A percentile compares a stretch with the other conserved stretches of the same genome.
Evolutionary conservation across 2,113 vertebrate species (phyloP).

Genomic region (Rissa tridactyla): DNA sequence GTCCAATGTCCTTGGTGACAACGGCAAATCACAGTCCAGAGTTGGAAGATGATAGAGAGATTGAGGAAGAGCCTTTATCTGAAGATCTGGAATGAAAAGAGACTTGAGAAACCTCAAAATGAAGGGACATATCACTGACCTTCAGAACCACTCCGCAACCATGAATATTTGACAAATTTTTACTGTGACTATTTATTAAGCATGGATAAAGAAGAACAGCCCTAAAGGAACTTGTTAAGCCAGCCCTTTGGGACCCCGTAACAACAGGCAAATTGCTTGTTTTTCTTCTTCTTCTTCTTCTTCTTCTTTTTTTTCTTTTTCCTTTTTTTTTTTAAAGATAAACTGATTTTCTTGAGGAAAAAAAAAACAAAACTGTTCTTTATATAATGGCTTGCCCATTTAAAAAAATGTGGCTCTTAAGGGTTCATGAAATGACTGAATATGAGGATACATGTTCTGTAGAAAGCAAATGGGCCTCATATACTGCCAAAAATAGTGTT

Average conservation of each 20-base stretch:
- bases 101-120: slow-evolving; percentile 78
- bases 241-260: slow-evolving; percentile 92
- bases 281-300: slow-evolving; percentile 73
- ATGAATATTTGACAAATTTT: slow-evolving; percentile 89
- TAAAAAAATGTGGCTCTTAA: slow-evolving; percentile 84
- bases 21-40: slow-evolving; percentile 99
- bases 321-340: slow-evolving; percentile 78
- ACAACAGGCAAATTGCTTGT: slow-evolving; percentile 86
- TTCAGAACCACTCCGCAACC: slow-evolving; percentile 91
- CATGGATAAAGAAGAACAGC: slow-evolving; percentile 91
- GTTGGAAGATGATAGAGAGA: slow-evolving; percentile 96
- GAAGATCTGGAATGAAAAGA: slow-evolving; percentile 95
- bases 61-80: slow-evolving; percentile 98
- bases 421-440: slow-evolving; percentile 88
- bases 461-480: slow-evolving; percentile 95
- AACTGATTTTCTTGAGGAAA: slow-evolving; percentile 83
- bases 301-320: slow-evolving; percentile 69
- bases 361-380: slow-evolving; percentile 77
- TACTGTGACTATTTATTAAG: slow-evolving; percentile 99
- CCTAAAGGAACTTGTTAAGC: slow-evolving; percentile 94
- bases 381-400: slow-evolving; percentile 87
- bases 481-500: slow-evolving; percentile 99
- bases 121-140: slow-evolving; percentile 86
- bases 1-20: slow-evolving; percentile 98
- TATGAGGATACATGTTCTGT: slow-evolving; percentile 88